Conservation (phyloP, 2,888 invertebrate genomes). For the Acanthosepion pharaonis region DNA sequence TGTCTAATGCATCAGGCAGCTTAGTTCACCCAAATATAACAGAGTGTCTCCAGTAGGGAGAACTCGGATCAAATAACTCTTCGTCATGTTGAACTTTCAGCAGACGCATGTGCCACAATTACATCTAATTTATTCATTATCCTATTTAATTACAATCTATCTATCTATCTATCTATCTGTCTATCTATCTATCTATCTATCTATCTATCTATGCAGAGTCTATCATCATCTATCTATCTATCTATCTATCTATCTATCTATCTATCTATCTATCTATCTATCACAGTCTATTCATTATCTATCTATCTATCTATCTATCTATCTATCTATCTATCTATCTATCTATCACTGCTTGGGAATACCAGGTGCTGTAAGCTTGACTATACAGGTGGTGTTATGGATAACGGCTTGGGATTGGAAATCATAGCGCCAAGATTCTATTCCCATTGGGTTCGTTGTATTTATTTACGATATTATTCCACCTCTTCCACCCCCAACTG, state of each 20-base stretch:
- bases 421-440: too few relatives aligned
- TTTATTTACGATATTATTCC: too few relatives aligned
- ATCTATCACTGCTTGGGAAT: too few relatives aligned
- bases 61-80: not conserved
- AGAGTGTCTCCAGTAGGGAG: not conserved
- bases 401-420: too few relatives aligned
- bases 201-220: not conserved
- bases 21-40: not conserved
- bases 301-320: not conserved
- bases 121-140: not conserved
- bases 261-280: not conserved
- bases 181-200: not conserved
- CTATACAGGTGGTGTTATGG: too few relatives aligned
- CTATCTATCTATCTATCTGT: constrained; percentile 5
- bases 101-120: not conserved
- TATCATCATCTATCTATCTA: not conserved
- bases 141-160: not conserved
- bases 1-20: not conserved
- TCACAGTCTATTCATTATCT: too few relatives aligned
- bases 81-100: not conserved
- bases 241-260: not conserved
- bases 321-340: too few relatives aligned
- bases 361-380: too few relatives aligned
- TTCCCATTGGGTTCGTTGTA: too few relatives aligned
- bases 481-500: too few relatives aligned